Base-by-base conservation (phyloP, 1,140 invertebrate genomes). In the Ylistrum balloti region DNA sequence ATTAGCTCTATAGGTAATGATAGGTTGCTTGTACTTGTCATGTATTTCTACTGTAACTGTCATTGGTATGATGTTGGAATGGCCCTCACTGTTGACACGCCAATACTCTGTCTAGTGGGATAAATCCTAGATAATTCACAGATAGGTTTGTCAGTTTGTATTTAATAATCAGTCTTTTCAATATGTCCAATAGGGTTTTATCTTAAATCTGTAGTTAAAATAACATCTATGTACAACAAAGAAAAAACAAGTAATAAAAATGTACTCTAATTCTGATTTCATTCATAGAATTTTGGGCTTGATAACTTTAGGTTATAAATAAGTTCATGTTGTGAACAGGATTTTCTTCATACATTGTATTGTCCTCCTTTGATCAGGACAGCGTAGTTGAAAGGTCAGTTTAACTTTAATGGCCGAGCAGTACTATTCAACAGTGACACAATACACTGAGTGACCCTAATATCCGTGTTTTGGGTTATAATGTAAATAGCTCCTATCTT, bases 211-310 rank as follows among this genome's bases (percentile, higher is more conserved):
- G 22, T 74, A 28, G n/a, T 74, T 74, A 74, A 28, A 28, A 28
- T 74, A 74, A n/a, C 56, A 74, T 2, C 5, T 74, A 7, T 74
- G 1, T 28, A 38, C 13, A 9, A 22, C n/a, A 3, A 28, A n/a
- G 28, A 74, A 74, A 45, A 74, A 74, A 74, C 1, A 5, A 74
- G 56, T 74, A 22, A 74, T 74, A 74, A 74, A 74, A 74, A 74
- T 74, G 56, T 74, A 74, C 56, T 74, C 56, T 74, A 74, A 74
- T 74, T 74, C 56, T n/a, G n/a, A 17, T 74, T 74, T 74, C 56
- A 74, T 74, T 74, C 56, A 74, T 74, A 74, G 56, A 74, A 74
- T 74, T n/a, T n/a, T 74, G 5, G 56, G 56, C 22, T 74, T 74
- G 56, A 28, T 74, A 28, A 74, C 56, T 74, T 28, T 3, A 74